A percentile compares a stretch with the other conserved stretches of the same genome.
Evolutionary conservation across 2,888 invertebrate species (phyloP).

Genomic region (Conomelus anceps): DNA sequence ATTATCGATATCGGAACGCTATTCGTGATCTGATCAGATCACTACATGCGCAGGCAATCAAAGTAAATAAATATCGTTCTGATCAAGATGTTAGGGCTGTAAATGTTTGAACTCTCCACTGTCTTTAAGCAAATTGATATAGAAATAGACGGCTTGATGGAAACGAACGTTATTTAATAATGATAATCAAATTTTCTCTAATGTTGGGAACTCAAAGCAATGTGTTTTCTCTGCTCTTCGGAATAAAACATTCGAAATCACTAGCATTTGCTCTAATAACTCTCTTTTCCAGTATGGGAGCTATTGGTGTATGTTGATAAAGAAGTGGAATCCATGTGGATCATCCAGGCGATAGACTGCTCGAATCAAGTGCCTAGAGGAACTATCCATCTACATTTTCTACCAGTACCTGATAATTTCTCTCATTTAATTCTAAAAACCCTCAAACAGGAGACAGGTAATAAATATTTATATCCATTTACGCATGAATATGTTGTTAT

Average conservation of each 20-base stretch:
- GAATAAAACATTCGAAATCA: no score
- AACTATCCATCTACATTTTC: neutral
- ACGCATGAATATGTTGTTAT: neutral
- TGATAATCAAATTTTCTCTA: no score
- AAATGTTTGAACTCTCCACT: no score
- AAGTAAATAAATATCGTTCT: no score
- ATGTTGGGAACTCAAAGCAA: no score
- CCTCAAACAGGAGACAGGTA: neutral
- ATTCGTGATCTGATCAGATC: no score
- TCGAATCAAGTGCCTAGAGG: neutral
- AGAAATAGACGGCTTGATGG: neutral
- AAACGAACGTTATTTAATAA: no score
- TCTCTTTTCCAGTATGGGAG: neutral
- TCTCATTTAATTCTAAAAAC: neutral
- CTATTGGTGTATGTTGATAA: neutral
- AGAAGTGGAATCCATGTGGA: neutral
- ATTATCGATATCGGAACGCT: no score
- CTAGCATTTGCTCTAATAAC: neutral
- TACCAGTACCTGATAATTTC: neutral
- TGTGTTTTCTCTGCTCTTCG: no score
- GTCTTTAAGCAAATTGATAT: no score
- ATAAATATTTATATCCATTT: neutral
- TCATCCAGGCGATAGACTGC: neutral
- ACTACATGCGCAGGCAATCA: no score
- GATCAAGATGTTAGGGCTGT: no score